Conservation (phyloP, 2,888 invertebrate species). For the Erebia palarica region DNA sequence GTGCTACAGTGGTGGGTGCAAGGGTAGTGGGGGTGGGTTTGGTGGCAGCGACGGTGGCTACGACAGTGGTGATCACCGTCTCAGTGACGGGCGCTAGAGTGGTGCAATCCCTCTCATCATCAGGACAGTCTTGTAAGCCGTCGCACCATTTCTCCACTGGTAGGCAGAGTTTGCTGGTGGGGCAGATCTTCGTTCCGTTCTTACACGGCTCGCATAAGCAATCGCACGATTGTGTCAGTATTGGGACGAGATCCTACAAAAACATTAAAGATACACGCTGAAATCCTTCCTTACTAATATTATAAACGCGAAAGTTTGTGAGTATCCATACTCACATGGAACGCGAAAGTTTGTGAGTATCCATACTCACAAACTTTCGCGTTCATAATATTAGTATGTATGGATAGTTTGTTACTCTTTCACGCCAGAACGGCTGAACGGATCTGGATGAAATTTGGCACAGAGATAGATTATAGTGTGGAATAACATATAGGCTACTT, state of each 20-base stretch:
- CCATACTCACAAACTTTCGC: too few species aligned
- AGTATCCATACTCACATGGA: too few species aligned
- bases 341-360: too few species aligned
- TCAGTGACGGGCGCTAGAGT: slow-evolving; percentile 52
- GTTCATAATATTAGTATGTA: too few species aligned
- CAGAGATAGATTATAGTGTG: too few species aligned
- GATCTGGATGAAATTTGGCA: too few species aligned
- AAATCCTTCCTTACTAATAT: too few species aligned
- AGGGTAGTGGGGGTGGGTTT: slow-evolving; percentile 33
- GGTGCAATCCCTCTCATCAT: slow-evolving; percentile 88
- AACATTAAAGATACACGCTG: not conserved
- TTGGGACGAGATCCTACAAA: slow-evolving; percentile 78
- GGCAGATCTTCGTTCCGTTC: slow-evolving; percentile 85
- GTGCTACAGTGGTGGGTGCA: slow-evolving; percentile 20
- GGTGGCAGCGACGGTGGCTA: slow-evolving; percentile 40
- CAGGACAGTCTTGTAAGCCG: slow-evolving; percentile 90
- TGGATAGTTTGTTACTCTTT: too few species aligned
- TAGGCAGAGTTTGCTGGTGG: slow-evolving; percentile 88
- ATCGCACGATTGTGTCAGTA: slow-evolving; percentile 84
- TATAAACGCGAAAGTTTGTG: not conserved
- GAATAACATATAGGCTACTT: too few species aligned
- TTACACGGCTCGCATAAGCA: slow-evolving; percentile 90
- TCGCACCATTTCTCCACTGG: slow-evolving; percentile 89
- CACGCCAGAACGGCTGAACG: too few species aligned
- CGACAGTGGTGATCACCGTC: slow-evolving; percentile 47